Base-by-base conservation (phyloP, 2,888 invertebrate genomes). In the Lasioglossum lativentre region DNA sequence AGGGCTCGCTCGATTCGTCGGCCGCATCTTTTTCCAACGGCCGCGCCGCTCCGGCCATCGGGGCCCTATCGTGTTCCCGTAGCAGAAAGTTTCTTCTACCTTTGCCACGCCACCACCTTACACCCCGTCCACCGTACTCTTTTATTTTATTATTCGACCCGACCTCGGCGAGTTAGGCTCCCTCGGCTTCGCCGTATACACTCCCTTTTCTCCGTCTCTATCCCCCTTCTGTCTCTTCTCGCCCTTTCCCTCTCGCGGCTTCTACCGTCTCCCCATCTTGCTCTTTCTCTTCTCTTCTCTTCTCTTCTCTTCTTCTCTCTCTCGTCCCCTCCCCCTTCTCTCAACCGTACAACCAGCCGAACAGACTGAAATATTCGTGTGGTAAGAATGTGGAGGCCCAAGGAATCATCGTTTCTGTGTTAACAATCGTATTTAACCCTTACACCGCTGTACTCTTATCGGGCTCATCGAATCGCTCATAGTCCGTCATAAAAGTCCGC, bases 131-230 rank as follows among this genome's bases (percentile, higher is more conserved):
- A 71, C 87, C 77, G 77, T 91, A 76, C 82, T 91, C 91, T 91
- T 91, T 91, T 91, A 91, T 91, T 92, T 91, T 91, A 91, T 91
- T 92, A 92, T 92, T 91, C 89, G 91, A 91, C 92, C 91, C 89
- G 91, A 92, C 92, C 91, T 91, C 91, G 88, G 80, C 91, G 91
- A 91, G 91, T 91, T 91, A 91, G 91, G 88, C 91, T 86, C 70
- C 66, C 83, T 88, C 80, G 83, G 83, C 82, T 87, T 63, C 83
- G 71, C 83, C 56, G 71, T 63, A 63, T 63, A 63, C 63, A 27
- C 63, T 63, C 30, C 63, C 63, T 63, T 63, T 27, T 71, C 71
- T 78, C 70, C 72, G 30, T 68, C 66, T 80, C 83, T 78, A 70
- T 59, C n/a, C n/a, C 38, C n/a, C 14, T 38, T 38, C 23, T 12